phyloP scores from a whole-genome alignment of 1,140 invertebrate species.

The Temnothorax longispinosus region DNA sequence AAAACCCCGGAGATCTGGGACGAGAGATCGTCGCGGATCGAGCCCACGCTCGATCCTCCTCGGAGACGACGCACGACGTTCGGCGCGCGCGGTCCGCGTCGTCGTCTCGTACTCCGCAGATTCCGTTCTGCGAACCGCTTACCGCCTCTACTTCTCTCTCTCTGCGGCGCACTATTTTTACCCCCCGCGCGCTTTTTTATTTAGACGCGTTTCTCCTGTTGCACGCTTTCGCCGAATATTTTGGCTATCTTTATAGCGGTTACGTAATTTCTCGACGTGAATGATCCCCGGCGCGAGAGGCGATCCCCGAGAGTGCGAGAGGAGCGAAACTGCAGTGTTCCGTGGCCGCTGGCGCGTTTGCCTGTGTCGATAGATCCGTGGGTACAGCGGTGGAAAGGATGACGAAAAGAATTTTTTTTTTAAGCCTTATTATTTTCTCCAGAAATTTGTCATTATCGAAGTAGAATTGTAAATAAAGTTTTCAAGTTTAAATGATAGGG shows the following conservation, averaged over 20 bases:
- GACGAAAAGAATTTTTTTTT: too few species aligned
- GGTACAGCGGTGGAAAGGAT: too few species aligned
- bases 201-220: background rate
- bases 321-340: too few species aligned
- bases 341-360: too few species aligned
- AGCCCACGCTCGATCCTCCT: too few species aligned
- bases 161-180: background rate
- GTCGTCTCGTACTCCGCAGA: too few species aligned
- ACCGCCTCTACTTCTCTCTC: background rate
- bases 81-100: too few species aligned
- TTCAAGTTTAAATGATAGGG: too few species aligned
- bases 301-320: background rate
- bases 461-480: background rate
- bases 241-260: background rate
- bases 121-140: background rate
- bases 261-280: background rate
- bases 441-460: background rate
- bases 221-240: background rate
- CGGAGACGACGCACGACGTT: too few species aligned
- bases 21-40: slow-evolving; percentile 35
- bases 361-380: too few species aligned
- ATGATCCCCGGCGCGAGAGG: too few species aligned
- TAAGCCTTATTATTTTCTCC: too few species aligned
- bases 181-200: background rate
- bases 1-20: slow-evolving; percentile 57